These are phyloP conservation scores for Dinomys branickii DNA, from an alignment of 2,113 vertebrate genomes.

Conservation along the genomic window DNA sequence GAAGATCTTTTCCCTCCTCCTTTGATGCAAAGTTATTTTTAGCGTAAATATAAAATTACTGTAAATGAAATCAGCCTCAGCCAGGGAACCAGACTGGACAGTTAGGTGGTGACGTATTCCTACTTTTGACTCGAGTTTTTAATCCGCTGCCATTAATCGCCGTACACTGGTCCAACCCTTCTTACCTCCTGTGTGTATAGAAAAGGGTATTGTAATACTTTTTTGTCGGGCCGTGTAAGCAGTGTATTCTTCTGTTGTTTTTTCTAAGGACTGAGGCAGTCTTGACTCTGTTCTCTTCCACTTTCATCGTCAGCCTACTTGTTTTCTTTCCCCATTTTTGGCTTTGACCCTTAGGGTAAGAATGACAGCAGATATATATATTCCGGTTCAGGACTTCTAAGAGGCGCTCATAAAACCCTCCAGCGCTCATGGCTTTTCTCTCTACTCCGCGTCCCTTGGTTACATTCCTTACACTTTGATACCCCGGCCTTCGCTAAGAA, in stretches of 20 bases:
- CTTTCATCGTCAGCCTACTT: neutral
- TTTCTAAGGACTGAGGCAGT: neutral
- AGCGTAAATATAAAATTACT: neutral
- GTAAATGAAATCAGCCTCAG: neutral
- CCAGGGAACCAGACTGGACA: neutral
- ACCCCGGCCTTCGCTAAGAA: neutral
- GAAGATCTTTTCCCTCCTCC: neutral
- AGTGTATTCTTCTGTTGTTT: neutral
- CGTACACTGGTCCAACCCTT: accelerated
- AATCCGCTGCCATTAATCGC: neutral
- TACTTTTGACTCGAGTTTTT: neutral
- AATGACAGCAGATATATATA: neutral
- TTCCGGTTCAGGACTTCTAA: constrained; percentile 12
- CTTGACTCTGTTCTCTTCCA: neutral
- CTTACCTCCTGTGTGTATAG: neutral
- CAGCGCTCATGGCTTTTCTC: neutral
- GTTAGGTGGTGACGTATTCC: neutral
- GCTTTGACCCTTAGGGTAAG: neutral
- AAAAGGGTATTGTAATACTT: neutral
- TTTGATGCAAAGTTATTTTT: neutral
- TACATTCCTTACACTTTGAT: neutral
- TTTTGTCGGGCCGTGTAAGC: accelerated
- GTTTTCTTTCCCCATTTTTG: neutral
- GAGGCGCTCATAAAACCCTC: neutral
- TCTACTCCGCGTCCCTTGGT: neutral